Percentiles rank a stretch among this genome's conserved stretches.
Conservation (phyloP, 2,113 vertebrate genomes). For the Dicentrarchus labrax region DNA sequence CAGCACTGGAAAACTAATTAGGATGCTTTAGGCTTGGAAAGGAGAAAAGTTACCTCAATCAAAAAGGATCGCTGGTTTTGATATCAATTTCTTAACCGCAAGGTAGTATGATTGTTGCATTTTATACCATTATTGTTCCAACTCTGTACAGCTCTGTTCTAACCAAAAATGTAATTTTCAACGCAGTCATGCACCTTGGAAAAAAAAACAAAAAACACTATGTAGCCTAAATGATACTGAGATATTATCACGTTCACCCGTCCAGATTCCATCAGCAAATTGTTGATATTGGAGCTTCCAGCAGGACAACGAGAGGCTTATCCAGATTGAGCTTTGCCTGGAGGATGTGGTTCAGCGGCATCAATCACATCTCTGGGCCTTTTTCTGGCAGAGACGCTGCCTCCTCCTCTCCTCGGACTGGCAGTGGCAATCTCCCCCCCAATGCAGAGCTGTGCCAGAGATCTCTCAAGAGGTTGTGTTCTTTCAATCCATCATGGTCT, state of each 20-base stretch:
- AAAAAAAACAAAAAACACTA: not conserved
- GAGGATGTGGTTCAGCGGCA: constrained; percentile 64
- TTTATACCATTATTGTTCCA: not conserved
- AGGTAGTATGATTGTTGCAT: not conserved
- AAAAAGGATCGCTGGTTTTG: constrained; percentile 17
- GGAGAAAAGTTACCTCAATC: not conserved
- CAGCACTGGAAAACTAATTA: constrained; percentile 56
- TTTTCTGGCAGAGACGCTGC: constrained; percentile 62
- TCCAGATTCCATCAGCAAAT: constrained; percentile 63
- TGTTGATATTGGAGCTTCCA: constrained; percentile 50
- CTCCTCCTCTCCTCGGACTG: constrained; percentile 25
- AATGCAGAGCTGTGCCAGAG: constrained; percentile 59
- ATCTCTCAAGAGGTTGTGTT: constrained; percentile 61
- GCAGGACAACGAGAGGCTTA: constrained; percentile 46
- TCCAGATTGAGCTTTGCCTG: constrained; percentile 60
- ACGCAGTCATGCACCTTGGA: not conserved
- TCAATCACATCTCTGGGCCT: constrained; percentile 71
- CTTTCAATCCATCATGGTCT: constrained; percentile 76
- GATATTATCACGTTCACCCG: constrained; percentile 33
- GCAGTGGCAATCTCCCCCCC: constrained; percentile 39
- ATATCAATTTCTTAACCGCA: not conserved
- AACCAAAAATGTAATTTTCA: not conserved
- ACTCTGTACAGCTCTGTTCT: not conserved
- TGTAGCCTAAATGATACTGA: constrained; percentile 14
- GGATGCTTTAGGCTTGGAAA: not conserved